A percentile compares a stretch with the other conserved stretches of the same genome.
Evolutionary conservation across 2,797 vertebrate species (phyloP).

Genomic region (Anniella stebbinsi): DNA sequence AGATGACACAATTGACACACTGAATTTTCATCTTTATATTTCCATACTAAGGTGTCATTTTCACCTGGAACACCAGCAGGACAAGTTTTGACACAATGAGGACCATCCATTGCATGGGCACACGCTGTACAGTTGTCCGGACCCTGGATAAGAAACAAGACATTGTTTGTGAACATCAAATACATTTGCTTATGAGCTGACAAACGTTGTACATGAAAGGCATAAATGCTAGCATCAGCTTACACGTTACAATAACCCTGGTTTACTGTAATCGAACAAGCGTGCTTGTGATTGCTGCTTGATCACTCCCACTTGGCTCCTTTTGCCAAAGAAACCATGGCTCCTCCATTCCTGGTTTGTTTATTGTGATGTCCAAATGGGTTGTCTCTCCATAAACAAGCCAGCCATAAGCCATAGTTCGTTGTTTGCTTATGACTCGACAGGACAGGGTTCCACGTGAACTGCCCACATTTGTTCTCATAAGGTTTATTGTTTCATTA

Average conservation of each 20-base stretch:
- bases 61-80: slow-evolving; percentile 84
- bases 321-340: too few species aligned
- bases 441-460: too few species aligned
- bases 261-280: too few species aligned
- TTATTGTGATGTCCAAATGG: too few species aligned
- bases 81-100: slow-evolving; percentile 87
- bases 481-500: background rate
- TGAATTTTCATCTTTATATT: slow-evolving; percentile 79
- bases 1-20: slow-evolving; percentile 87
- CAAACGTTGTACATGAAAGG: background rate
- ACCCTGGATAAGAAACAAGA: slow-evolving; percentile 78
- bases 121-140: slow-evolving; percentile 86
- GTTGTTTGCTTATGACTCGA: too few species aligned
- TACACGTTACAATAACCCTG: too few species aligned
- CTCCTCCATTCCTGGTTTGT: too few species aligned
- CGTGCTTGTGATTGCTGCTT: too few species aligned
- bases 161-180: background rate
- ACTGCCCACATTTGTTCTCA: background rate
- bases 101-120: slow-evolving; percentile 86
- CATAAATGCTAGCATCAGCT: background rate
- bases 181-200: background rate
- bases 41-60: slow-evolving; percentile 85
- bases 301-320: too few species aligned
- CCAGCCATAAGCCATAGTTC: too few species aligned
- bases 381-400: too few species aligned